Conservation (phyloP, 1,140 invertebrate genomes). For the Chionoecetes opilio region DNA sequence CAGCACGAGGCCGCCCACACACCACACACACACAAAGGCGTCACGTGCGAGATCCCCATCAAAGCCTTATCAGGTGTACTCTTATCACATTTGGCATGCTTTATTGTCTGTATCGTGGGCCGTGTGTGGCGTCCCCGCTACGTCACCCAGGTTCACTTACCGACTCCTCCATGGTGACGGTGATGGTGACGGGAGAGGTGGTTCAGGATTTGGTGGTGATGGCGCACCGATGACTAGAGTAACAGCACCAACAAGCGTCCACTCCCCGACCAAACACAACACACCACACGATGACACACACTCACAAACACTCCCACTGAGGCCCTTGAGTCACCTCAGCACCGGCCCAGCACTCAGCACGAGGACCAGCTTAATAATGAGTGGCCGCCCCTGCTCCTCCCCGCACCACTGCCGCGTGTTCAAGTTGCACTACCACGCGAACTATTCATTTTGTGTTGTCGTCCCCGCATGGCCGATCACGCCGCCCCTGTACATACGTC, state of each 20-base stretch:
- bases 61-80: too few species aligned
- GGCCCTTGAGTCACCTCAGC: neutral
- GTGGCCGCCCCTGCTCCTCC: neutral
- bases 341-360: neutral
- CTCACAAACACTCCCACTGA: neutral
- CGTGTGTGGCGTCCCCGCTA: too few species aligned
- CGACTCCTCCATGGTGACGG: neutral
- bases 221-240: constrained; percentile 10
- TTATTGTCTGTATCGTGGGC: too few species aligned
- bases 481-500: neutral
- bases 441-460: neutral
- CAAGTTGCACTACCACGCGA: constrained; percentile 25
- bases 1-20: too few species aligned
- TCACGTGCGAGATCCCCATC: too few species aligned
- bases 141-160: neutral
- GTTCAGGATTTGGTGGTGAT: neutral
- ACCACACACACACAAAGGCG: too few species aligned
- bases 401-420: neutral
- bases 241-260: neutral
- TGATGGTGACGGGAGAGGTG: neutral
- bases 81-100: too few species aligned
- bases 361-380: neutral
- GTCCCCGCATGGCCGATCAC: neutral
- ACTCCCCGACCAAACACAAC: neutral
- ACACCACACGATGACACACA: neutral